Evolutionary conservation across 2,113 vertebrate species (phyloP), one percentile per base, ranked within the genome.

Genomic region (Cyanoliseus patagonus): DNA sequence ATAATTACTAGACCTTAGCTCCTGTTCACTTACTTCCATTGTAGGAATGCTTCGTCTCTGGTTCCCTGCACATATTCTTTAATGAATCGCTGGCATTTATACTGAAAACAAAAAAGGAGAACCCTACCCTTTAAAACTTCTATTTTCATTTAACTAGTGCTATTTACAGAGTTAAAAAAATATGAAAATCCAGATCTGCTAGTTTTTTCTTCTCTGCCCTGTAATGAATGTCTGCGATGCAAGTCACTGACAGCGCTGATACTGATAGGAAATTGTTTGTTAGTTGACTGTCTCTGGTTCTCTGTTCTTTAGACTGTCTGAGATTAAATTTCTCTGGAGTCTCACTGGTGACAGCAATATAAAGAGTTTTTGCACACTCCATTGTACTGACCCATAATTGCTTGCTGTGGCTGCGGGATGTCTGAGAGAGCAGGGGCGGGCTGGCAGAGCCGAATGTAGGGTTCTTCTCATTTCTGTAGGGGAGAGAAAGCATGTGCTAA

Each of bases 281-380:
- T 85, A 89, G 47, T 51, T 67, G 64, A 6, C 42, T 73, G 55
- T 73, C 39, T 79, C 41, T 80, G 25, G 28, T 67, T 75, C 49
- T 76, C 57, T 74, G 33, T 80, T 92, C 52, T 89, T 88, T 67
- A 82, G 84, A 25, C 37, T 75, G 61, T 74, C 28, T 41, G 35
- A 93, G 61, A 87, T 95, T 70, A 83, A 91, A 90, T 93, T 91
- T 92, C 88, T 82, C 42, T 72, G 75, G 47, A 79, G 68, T n/a
- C n/a, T 89, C 33, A 33, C 24, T 0, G 1, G 33, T 80, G 91
- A 73, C 92, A 91, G 73, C 69, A 55, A 44, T 70, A 67, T 80
- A 87, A 83, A 47, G 74, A 69, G 75, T 17, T 91, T 89, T 77
- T 79, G 51, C 57, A 67, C 0, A 4, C 35, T 78, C n/a, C 14